Percentiles rank a stretch among this genome's conserved stretches.
Conservation (phyloP, 2,888 invertebrate species). For the Sphaerophoria taeniata region DNA sequence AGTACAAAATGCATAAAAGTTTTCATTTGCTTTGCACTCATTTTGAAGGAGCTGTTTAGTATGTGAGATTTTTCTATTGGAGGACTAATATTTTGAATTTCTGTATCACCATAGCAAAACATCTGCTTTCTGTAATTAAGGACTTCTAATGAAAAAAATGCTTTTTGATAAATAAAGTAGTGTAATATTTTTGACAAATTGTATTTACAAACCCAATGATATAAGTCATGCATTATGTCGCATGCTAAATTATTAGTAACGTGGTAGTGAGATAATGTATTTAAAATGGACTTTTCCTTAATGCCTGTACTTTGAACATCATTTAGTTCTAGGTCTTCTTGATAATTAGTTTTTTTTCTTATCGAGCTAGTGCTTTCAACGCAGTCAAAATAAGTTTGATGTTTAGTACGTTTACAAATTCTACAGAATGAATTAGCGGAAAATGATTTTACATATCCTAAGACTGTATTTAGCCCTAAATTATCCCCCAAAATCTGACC, state of each 20-base stretch:
- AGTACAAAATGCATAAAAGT: constrained; percentile 64
- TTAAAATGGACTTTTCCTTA: constrained; percentile 52
- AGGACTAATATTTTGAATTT: constrained; percentile 62
- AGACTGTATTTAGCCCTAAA: constrained; percentile 3
- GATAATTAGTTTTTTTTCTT: constrained; percentile 17
- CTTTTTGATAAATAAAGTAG: no score
- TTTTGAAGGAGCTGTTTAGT: constrained; percentile 56
- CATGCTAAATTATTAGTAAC: constrained; percentile 71
- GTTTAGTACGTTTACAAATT: constrained; percentile 3
- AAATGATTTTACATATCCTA: constrained; percentile 8
- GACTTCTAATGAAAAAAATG: constrained; percentile 59
- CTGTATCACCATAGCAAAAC: constrained; percentile 72
- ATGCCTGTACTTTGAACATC: not conserved
- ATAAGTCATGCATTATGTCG: constrained; percentile 76
- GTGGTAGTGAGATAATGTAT: constrained; percentile 65
- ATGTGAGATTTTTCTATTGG: constrained; percentile 32
- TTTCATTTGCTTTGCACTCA: constrained; percentile 70
- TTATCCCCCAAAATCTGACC: constrained; percentile 9
- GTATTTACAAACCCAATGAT: constrained; percentile 74
- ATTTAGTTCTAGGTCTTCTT: constrained; percentile 54
- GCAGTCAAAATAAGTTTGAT: not conserved
- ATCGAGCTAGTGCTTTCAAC: not conserved
- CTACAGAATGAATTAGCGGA: constrained; percentile 10
- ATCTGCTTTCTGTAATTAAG: constrained; percentile 70
- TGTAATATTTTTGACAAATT: no score